Evolutionary conservation across 2,888 invertebrate species (phyloP).

Genomic region (Acleris emargana): DNA sequence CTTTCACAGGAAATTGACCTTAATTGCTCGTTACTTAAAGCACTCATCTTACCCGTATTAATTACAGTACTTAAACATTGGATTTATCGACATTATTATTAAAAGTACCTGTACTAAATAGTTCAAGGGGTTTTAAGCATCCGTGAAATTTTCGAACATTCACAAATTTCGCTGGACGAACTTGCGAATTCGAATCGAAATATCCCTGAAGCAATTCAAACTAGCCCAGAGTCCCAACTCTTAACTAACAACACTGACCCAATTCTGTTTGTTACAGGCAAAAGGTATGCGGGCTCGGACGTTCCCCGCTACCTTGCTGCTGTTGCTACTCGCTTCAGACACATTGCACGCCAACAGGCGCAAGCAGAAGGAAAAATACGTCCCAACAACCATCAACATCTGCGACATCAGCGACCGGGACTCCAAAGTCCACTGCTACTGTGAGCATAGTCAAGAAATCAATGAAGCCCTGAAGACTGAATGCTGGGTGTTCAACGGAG

Average conservation of each 20-base stretch:
- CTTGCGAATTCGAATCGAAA: too few relatives aligned
- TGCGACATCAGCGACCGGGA: conserved; percentile 83
- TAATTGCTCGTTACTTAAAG: too few relatives aligned
- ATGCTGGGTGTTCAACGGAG: conserved; percentile 90
- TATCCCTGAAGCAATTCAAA: too few relatives aligned
- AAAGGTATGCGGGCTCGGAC: conserved; percentile 80
- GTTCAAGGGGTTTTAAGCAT: too few relatives aligned
- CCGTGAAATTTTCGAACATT: too few relatives aligned
- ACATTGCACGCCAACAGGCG: conserved; percentile 74
- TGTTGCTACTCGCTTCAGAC: conserved; percentile 78
- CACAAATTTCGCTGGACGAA: too few relatives aligned
- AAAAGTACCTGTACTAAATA: too few relatives aligned
- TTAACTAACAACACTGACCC: conserved; percentile 16
- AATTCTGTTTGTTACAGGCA: conserved; percentile 67
- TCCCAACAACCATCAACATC: conserved; percentile 71
- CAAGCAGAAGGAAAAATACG: conserved; percentile 71
- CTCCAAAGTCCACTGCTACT: conserved; percentile 87
- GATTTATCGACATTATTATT: too few relatives aligned
- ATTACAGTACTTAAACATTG: too few relatives aligned
- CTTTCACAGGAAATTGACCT: too few relatives aligned
- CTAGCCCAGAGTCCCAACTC: conserved; percentile 1
- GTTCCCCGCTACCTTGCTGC: conserved; percentile 79
- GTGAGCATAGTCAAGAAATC: conserved; percentile 82
- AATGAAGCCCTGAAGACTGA: conserved; percentile 87
- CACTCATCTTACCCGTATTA: too few relatives aligned